Evolutionary conservation across 2,888 invertebrate species (phyloP).

Genomic region (Epinotia brunnichana): DNA sequence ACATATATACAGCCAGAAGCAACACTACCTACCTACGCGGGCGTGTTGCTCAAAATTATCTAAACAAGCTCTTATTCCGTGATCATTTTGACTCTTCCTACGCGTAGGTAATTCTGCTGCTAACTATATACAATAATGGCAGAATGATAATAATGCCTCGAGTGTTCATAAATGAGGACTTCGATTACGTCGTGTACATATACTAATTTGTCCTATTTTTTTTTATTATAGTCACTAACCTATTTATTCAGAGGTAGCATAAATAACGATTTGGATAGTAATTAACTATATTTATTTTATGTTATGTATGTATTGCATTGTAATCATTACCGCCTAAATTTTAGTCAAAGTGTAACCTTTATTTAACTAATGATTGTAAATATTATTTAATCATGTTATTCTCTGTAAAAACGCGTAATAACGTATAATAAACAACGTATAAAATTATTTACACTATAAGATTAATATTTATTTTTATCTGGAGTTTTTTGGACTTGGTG

Average conservation of each 20-base stretch:
- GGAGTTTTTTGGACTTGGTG: not conserved
- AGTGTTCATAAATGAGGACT: not conserved
- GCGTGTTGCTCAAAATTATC: no score
- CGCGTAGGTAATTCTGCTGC: no score
- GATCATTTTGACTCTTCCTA: no score
- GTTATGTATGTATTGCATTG: conserved; percentile 12
- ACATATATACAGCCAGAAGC: no score
- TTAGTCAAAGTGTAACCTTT: conserved; percentile 34
- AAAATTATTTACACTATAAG: conserved; percentile 25
- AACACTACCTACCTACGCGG: no score
- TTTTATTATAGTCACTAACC: not conserved
- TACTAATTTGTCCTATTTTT: not conserved
- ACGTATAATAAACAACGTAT: not conserved
- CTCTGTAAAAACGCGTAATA: not conserved
- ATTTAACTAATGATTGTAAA: conserved; percentile 36
- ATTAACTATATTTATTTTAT: not conserved
- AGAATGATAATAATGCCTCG: no score
- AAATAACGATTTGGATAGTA: conserved; percentile 13
- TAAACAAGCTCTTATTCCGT: no score
- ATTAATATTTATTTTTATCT: conserved; percentile 21
- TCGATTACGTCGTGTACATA: not conserved
- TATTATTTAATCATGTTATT: conserved; percentile 27
- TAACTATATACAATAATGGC: no score
- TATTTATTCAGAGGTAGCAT: not conserved
- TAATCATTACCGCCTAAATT: conserved; percentile 39